Conservation (phyloP, 1,140 invertebrate genomes). For the Tetramorium alpestre region DNA sequence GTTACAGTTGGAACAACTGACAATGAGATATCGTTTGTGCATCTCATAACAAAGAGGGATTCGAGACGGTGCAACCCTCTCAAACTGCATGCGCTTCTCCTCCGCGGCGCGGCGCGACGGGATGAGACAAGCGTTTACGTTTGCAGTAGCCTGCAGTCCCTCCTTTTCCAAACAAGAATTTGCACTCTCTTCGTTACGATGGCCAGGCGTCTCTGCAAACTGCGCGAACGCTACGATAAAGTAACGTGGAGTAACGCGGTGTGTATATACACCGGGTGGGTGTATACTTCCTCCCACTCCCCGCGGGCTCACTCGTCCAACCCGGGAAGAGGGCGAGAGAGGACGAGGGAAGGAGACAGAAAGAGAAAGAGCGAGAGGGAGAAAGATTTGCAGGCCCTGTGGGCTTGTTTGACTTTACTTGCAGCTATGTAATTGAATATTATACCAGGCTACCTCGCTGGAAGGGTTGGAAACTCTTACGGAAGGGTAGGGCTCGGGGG, state of each 20-base stretch:
- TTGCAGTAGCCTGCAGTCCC: constrained; percentile 59
- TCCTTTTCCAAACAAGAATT: constrained; percentile 74
- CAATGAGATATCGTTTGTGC: not conserved
- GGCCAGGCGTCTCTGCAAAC: constrained; percentile 72
- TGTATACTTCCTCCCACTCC: constrained; percentile 66
- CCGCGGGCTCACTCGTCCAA: constrained; percentile 62
- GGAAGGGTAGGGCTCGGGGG: constrained; percentile 70
- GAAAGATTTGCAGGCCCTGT: constrained; percentile 74
- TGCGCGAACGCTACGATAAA: constrained; percentile 67
- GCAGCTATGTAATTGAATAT: constrained; percentile 82
- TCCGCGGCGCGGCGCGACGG: not conserved
- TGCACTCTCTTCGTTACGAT: constrained; percentile 75
- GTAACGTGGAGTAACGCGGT: constrained; percentile 70
- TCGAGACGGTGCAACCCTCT: not conserved
- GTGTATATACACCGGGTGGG: constrained; percentile 69
- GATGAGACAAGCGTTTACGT: constrained; percentile 31
- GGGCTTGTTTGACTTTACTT: constrained; percentile 81
- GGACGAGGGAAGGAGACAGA: constrained; percentile 12
- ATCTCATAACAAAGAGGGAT: not conserved
- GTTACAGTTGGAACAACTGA: not conserved
- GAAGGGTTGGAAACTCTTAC: constrained; percentile 80
- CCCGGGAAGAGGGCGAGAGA: constrained; percentile 58
- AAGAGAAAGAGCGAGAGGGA: constrained; percentile 26
- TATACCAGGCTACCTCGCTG: constrained; percentile 77
- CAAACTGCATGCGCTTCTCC: constrained; percentile 1